Base-by-base conservation (phyloP, 2,113 vertebrate genomes). In the Phocoena sinus region DNA sequence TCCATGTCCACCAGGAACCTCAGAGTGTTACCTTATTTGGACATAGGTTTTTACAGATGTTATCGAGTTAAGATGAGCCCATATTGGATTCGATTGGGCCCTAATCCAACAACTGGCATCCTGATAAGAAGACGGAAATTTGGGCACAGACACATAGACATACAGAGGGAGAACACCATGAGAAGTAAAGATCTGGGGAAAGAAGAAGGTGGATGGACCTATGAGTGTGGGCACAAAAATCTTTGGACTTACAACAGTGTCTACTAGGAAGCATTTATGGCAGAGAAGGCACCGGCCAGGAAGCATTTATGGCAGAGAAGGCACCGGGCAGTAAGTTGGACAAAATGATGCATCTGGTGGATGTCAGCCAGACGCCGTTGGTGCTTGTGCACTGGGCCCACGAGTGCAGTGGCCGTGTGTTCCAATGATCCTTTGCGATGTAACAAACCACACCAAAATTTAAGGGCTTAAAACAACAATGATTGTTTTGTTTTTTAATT, bases 21-120 rank as follows among this genome's bases (percentile, higher is more conserved):
- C 63, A 89, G 73, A 87, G 65, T 80, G 41, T 84, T 47, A 73
- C 81, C 60, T 94, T 87, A 86, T 71, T 58, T 97, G 77, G 77
- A 95, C 85, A 84, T 50, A 81, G 53, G 31, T 63, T 74, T 94
- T 81, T 83, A 23, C 5, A 94, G 53, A 67, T 89, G 31, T 67
- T 82, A 81, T 90, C 44, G 62, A 89, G n/a, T 81, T 50, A 92
- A 79, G 53, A 89, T 74, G 93, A 95, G 53, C 62, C 41, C 15
- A 36, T 58, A 38, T 26, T 62, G 65, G 80, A 70, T 84, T 91
- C 67, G 33, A 9, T 10, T 90, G 60, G 71, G n/a, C 25, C 7
- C 33, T 86, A 71, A 53, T 85, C 47, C 47, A 86, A 36, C 21
- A 84, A 80, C 15, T 89, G 14, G 23, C 77, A 12, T 85, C 50